Percentiles rank a stretch among this genome's conserved stretches.
phyloP scores from a whole-genome alignment of 2,113 vertebrate species.

The Heterotis niloticus region DNA sequence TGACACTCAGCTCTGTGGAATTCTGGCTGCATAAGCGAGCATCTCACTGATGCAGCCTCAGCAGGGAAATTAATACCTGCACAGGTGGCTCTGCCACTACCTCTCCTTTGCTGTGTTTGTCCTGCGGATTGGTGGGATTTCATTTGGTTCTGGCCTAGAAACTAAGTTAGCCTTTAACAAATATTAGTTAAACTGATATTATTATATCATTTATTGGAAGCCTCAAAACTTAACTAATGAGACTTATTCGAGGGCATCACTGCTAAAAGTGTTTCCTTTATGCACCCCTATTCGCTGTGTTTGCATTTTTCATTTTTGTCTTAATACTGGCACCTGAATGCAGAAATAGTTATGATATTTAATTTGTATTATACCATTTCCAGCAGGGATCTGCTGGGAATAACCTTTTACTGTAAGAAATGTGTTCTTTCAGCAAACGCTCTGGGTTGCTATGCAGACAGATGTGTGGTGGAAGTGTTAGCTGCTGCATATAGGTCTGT shows the following conservation, averaged over 20 bases:
- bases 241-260: not conserved
- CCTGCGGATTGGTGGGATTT: not conserved
- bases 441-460: not conserved
- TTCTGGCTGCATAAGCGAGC: not conserved
- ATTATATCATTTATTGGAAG: not conserved
- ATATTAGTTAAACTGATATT: not conserved
- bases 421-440: not conserved
- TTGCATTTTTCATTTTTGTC: not conserved
- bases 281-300: not conserved
- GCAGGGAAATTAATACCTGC: not conserved
- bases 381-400: not conserved
- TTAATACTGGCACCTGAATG: not conserved
- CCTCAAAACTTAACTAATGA: not conserved
- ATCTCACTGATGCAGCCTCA: not conserved
- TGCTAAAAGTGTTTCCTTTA: not conserved
- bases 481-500: not conserved
- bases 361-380: not conserved
- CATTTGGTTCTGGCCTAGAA: not conserved
- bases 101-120: not conserved
- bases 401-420: not conserved
- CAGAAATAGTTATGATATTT: not conserved
- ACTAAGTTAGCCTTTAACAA: not conserved
- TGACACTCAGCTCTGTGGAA: not conserved
- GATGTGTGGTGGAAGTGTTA: not conserved
- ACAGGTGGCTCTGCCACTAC: conserved; percentile 1